Conservation (phyloP, 2,113 vertebrate genomes). For the Nibea coibor region DNA sequence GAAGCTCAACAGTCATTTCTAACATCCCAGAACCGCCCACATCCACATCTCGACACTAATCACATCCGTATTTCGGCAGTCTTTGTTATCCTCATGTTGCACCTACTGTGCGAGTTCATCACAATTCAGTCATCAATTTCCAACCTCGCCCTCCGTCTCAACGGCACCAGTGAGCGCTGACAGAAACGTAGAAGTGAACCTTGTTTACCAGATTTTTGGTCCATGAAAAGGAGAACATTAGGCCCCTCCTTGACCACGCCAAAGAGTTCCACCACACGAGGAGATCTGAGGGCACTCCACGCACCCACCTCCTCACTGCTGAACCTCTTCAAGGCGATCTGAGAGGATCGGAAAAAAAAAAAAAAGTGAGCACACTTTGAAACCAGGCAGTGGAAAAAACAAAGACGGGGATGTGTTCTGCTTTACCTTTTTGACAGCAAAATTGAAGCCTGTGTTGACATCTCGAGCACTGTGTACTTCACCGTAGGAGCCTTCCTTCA, state of each 20-base stretch:
- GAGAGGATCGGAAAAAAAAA: neutral
- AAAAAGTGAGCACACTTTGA: neutral
- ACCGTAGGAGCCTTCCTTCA: slow-evolving; percentile 93
- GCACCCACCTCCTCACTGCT: slow-evolving; percentile 92
- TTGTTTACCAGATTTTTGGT: slow-evolving; percentile 90
- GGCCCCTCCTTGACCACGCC: slow-evolving; percentile 93
- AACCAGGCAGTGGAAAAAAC: neutral
- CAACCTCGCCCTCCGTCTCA: neutral
- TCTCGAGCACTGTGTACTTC: slow-evolving; percentile 92
- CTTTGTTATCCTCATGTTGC: slow-evolving; percentile 2
- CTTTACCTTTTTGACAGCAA: slow-evolving; percentile 94
- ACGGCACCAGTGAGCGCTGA: neutral
- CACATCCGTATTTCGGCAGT: slow-evolving; percentile 17
- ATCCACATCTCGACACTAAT: slow-evolving; percentile 15
- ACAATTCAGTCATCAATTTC: neutral
- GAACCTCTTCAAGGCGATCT: slow-evolving; percentile 91
- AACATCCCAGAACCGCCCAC: slow-evolving; percentile 43
- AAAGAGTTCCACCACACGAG: slow-evolving; percentile 91
- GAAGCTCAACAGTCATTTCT: slow-evolving; percentile 42
- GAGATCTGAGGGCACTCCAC: slow-evolving; percentile 89
- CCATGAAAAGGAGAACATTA: slow-evolving; percentile 93
- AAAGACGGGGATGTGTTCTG: neutral
- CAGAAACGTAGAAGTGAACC: slow-evolving; percentile 16
- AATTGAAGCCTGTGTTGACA: slow-evolving; percentile 90
- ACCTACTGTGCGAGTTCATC: neutral